Evolutionary conservation across 92 coral and sea anemone species (phyloP).

Genomic region (Galaxea fascicularis): DNA sequence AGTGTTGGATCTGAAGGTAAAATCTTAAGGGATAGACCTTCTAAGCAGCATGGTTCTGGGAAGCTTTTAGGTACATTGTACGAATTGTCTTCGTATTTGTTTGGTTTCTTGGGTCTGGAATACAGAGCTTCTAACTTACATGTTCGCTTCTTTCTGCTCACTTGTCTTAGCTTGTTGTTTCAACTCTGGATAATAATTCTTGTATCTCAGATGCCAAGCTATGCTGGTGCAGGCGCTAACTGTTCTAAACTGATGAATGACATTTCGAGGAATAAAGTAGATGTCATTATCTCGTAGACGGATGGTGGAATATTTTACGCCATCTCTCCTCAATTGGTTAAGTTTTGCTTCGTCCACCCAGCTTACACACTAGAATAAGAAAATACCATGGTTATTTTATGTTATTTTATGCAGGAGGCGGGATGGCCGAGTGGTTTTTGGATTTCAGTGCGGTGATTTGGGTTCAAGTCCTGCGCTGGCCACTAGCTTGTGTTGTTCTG

Average conservation of each 20-base stretch:
- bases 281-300: slow-evolving; percentile 93
- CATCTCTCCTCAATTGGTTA: slow-evolving; percentile 94
- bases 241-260: slow-evolving; percentile 96
- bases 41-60: too few relatives aligned
- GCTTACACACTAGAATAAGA: slow-evolving; percentile 77
- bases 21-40: too few relatives aligned
- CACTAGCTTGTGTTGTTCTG: too few relatives aligned
- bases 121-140: not conserved
- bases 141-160: not conserved
- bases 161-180: slow-evolving; percentile 22
- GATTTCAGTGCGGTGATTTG: too few relatives aligned
- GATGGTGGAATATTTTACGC: slow-evolving; percentile 83
- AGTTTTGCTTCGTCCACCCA: slow-evolving; percentile 99
- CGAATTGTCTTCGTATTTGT: too few relatives aligned
- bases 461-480: too few relatives aligned
- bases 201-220: slow-evolving; percentile 99
- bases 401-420: not conserved
- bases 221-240: slow-evolving; percentile 93
- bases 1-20: too few relatives aligned
- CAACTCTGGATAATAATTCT: slow-evolving; percentile 84
- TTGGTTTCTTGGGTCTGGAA: not conserved
- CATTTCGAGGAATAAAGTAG: slow-evolving; percentile 97
- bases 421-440: too few relatives aligned
- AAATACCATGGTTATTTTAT: not conserved
- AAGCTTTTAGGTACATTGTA: too few relatives aligned